These are phyloP conservation scores for Hydrolagus colliei DNA, from an alignment of 2,797 vertebrate genomes.

Conservation along the genomic window DNA sequence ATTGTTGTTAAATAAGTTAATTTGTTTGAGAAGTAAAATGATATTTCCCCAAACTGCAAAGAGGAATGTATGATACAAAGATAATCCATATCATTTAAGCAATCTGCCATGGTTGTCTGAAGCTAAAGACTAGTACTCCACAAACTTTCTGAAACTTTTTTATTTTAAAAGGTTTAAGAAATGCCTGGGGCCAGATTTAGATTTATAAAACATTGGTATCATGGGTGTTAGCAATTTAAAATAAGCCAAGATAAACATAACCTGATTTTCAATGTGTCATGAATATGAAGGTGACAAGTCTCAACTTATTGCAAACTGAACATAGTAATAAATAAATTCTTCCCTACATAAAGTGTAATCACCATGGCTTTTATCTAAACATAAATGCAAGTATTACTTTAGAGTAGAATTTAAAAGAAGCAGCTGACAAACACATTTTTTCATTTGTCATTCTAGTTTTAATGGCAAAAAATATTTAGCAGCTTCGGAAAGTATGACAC, in stretches of 20 bases:
- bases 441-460: background rate
- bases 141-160: background rate
- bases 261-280: background rate
- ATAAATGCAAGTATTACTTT: no score
- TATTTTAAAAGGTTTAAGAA: background rate
- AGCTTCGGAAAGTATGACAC: background rate
- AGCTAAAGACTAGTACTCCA: background rate
- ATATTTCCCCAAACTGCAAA: slow-evolving; percentile 6
- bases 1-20: slow-evolving; percentile 15
- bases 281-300: background rate
- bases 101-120: background rate
- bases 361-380: background rate
- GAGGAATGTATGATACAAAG: background rate
- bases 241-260: background rate
- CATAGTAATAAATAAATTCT: background rate
- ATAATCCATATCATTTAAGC: background rate
- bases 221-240: background rate
- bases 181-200: background rate
- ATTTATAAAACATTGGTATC: background rate
- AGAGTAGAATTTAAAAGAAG: no score
- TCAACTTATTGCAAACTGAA: background rate
- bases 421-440: background rate
- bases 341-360: background rate
- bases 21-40: background rate
- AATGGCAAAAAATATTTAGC: background rate